Evolutionary conservation across 1,140 invertebrate genomes (phyloP), one percentile per base, ranked within the genome.

Genomic region (Drosophila pruinosa): DNA sequence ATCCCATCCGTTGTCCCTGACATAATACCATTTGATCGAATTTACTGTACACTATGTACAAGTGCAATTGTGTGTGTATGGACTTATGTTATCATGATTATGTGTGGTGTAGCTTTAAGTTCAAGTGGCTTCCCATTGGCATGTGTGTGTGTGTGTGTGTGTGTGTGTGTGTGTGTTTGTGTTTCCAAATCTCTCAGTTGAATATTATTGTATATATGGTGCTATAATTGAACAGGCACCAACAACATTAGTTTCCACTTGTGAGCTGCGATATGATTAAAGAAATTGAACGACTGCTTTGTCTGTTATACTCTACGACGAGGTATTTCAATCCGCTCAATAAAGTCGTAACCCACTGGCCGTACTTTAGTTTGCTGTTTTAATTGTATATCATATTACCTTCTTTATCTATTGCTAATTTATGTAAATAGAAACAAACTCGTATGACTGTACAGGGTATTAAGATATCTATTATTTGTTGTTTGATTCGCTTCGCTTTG

Each of bases 251-350:
- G 39, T 61, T 53, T 38, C 38, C 71, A 73, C 57, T 69, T 68
- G 48, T 54, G 24, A 50, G 41, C 24, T 24, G 56, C 64, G 70
- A 73, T 73, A 73, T 73, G 71, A 73, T 67, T 71, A 72, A 38
- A 59, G 26, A 48, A 67, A 53, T 59, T 67, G 36, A 22, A 38
- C 17, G 38, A 24, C 34, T 38, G 31, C 22, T 53, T 41, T 58
- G 26, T 58, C 41, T 57, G 5, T 26, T 43, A 47, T 59, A 59
- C 57, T 4, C 57, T 38, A 24, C 1, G 3, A 0, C 6, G 26
- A 15, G 28, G 57, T 14, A 31, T 24, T 22, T 14, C n/a, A 22
- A 12, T 24, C 24, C 4, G 3, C 2, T n/a, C n/a, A n/a, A n/a
- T 4, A n/a, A 34, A n/a, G 31, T 12, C 31, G 31, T 34, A n/a